Evolutionary conservation across 2,888 invertebrate genomes (phyloP).

Genomic region (Orgyia antiqua): DNA sequence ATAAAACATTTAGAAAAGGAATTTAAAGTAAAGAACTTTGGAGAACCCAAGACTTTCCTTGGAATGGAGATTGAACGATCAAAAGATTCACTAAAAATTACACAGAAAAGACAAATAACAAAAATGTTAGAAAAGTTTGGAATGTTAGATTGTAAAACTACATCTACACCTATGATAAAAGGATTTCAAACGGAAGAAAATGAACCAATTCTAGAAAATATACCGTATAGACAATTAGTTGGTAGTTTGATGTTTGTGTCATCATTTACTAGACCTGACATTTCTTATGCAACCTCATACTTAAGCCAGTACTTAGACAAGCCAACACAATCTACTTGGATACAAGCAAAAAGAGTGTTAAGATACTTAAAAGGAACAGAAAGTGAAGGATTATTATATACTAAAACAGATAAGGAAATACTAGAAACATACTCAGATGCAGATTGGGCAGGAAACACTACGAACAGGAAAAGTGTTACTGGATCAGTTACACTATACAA

Average conservation of each 20-base stretch:
- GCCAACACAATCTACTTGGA: neutral
- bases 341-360: neutral
- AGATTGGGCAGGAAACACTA: neutral
- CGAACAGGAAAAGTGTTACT: neutral
- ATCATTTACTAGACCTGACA: neutral
- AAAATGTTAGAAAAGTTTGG: conserved; percentile 1
- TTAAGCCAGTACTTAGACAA: neutral
- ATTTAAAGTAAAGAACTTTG: neutral
- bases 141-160: conserved; percentile 1
- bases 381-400: neutral
- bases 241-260: neutral
- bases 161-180: conserved; percentile 1
- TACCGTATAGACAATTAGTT: neutral
- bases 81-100: neutral
- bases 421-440: conserved; percentile 1
- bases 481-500: neutral
- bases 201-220: neutral
- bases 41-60: neutral
- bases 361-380: conserved; percentile 1
- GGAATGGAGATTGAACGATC: neutral
- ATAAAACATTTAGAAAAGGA: neutral
- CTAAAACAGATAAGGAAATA: neutral
- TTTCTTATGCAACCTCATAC: neutral
- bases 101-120: neutral
- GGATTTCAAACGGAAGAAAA: neutral